phyloP scores from a whole-genome alignment of 2,888 invertebrate genomes.

The Sphecodes monilicornis region DNA sequence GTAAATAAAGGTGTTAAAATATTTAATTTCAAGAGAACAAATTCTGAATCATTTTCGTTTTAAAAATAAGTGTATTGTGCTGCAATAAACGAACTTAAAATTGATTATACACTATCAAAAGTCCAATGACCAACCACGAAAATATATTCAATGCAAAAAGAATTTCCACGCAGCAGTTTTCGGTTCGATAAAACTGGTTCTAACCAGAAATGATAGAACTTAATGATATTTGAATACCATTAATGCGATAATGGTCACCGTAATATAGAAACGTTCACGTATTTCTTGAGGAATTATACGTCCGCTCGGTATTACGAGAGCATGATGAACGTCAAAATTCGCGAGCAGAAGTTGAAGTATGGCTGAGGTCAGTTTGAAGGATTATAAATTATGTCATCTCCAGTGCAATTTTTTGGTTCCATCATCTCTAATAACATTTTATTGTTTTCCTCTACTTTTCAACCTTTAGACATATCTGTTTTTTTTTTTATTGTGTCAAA shows the following conservation, averaged over 20 bases:
- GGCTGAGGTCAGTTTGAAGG: too few relatives aligned
- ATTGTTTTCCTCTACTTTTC: background rate
- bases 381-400: too few relatives aligned
- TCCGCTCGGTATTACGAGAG: background rate
- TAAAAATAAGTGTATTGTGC: too few relatives aligned
- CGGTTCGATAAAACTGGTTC: slow-evolving; percentile 50
- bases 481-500: background rate
- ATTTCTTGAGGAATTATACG: background rate
- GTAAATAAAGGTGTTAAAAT: too few relatives aligned
- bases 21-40: too few relatives aligned
- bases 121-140: background rate
- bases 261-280: slow-evolving; percentile 15
- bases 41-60: too few relatives aligned
- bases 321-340: background rate
- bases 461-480: background rate
- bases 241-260: slow-evolving; percentile 22
- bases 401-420: too few relatives aligned
- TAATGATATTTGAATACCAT: slow-evolving; percentile 31
- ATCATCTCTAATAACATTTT: too few relatives aligned
- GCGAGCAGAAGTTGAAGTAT: too few relatives aligned
- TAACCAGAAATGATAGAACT: slow-evolving; percentile 40
- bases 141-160: background rate
- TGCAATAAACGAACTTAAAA: too few relatives aligned
- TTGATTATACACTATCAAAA: background rate
- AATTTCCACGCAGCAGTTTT: background rate